Conservation (phyloP, 2,888 invertebrate species). For the Metacarcinus magister region DNA sequence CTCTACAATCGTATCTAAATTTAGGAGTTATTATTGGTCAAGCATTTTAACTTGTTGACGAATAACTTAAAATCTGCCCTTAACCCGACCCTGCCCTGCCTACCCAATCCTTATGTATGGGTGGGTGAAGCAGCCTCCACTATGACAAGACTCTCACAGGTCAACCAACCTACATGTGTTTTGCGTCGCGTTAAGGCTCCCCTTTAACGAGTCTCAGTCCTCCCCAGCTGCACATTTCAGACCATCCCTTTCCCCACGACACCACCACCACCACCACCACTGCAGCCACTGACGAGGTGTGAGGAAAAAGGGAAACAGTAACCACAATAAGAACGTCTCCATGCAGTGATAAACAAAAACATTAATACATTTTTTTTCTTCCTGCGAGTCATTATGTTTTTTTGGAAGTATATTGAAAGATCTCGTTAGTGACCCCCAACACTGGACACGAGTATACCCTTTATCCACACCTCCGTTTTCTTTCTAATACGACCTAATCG, state of each 20-base stretch:
- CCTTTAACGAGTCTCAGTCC: not conserved
- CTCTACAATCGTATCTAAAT: not conserved
- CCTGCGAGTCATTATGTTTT: no score
- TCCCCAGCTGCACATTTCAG: not conserved
- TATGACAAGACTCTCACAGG: no score
- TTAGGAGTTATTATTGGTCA: not conserved
- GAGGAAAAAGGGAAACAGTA: not conserved
- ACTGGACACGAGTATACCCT: not conserved
- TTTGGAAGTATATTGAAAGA: no score
- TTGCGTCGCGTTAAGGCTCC: not conserved
- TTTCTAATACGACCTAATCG: not conserved
- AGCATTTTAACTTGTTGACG: not conserved
- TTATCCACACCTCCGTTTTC: not conserved
- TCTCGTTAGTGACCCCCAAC: not conserved
- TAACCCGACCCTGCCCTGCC: no score
- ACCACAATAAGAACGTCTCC: not conserved
- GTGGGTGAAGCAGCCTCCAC: not conserved
- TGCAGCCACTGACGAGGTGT: not conserved
- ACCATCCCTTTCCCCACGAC: not conserved
- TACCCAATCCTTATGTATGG: not conserved
- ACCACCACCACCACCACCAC: not conserved
- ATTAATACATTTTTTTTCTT: no score
- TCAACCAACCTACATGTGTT: not conserved
- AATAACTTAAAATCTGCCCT: not conserved
- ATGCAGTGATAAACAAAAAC: not conserved